Percentiles rank a stretch among this genome's conserved stretches.
Evolutionary conservation across 2,888 invertebrate species (phyloP).

Genomic region (Apotomis turbidana): DNA sequence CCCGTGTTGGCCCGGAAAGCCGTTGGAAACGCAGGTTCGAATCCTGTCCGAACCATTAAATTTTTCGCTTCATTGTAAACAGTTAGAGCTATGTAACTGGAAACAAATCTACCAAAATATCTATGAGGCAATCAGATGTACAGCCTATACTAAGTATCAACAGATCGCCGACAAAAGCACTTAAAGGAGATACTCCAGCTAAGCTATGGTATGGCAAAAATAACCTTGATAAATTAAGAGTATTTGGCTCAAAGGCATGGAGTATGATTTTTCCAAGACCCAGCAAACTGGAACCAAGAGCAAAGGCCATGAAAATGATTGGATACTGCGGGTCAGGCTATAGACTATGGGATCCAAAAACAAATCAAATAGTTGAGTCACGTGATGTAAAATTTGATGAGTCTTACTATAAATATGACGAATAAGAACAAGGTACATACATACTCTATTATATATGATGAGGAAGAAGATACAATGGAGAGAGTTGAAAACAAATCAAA

Average conservation of each 20-base stretch:
- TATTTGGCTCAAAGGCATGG: slow-evolving; percentile 3
- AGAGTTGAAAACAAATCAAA: not conserved
- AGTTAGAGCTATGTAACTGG: not conserved
- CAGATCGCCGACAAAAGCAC: not conserved
- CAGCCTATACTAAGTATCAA: not conserved
- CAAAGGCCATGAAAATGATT: slow-evolving; percentile 2
- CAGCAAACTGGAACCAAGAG: not conserved
- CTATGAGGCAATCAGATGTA: slow-evolving; percentile 7
- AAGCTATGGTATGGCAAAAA: not conserved
- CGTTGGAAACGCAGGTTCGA: too few relatives aligned
- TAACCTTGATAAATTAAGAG: not conserved
- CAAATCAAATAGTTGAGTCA: not conserved
- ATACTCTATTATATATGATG: not conserved
- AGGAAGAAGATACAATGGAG: not conserved
- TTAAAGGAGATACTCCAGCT: not conserved
- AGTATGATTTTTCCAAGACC: not conserved
- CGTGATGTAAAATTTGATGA: not conserved
- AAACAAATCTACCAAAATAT: slow-evolving; percentile 1
- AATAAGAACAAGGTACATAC: not conserved
- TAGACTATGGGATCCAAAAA: slow-evolving; percentile 3
- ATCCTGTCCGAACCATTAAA: too few relatives aligned
- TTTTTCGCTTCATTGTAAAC: too few relatives aligned
- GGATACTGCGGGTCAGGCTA: not conserved
- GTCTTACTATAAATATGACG: slow-evolving; percentile 1
- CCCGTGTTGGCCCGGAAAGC: too few relatives aligned